Evolutionary conservation across 2,888 invertebrate genomes (phyloP).

Genomic region (Abrostola triplasia): DNA sequence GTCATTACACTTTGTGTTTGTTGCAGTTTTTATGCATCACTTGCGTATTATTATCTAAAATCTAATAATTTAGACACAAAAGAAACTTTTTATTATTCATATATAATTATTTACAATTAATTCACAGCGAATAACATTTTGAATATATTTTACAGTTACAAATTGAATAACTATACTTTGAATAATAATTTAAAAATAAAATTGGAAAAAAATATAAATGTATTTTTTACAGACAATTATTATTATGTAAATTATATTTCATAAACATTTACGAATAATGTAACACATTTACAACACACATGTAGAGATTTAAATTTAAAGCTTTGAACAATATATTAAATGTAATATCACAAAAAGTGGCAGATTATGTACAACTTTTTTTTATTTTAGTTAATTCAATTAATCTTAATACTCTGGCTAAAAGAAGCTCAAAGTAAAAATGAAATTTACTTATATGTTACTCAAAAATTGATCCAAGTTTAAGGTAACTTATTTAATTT

Average conservation of each 20-base stretch:
- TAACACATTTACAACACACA: slow-evolving; percentile 42
- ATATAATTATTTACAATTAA: slow-evolving; percentile 60
- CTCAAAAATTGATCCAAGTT: slow-evolving; percentile 1
- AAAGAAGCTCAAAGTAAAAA: slow-evolving; percentile 41
- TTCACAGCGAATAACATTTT: slow-evolving; percentile 55
- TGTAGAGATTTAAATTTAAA: slow-evolving; percentile 51
- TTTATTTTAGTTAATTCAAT: slow-evolving; percentile 28
- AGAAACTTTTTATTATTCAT: slow-evolving; percentile 36
- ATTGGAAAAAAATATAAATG: slow-evolving; percentile 7
- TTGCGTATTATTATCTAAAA: slow-evolving; percentile 52
- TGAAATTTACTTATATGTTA: slow-evolving; percentile 11
- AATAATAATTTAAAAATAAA: no score
- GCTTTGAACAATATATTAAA: slow-evolving; percentile 55
- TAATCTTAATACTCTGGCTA: slow-evolving; percentile 32
- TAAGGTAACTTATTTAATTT: not conserved
- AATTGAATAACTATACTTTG: slow-evolving; percentile 30
- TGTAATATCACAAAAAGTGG: slow-evolving; percentile 59
- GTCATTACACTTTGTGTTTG: slow-evolving; percentile 80
- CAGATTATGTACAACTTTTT: slow-evolving; percentile 54
- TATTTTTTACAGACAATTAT: slow-evolving; percentile 1
- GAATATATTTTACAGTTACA: slow-evolving; percentile 53
- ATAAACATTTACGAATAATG: slow-evolving; percentile 7
- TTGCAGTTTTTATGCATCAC: slow-evolving; percentile 52
- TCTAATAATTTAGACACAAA: slow-evolving; percentile 45
- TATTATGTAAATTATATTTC: slow-evolving; percentile 5